These are phyloP conservation scores for Drosophila aldrichi DNA, from an alignment of 2,888 invertebrate genomes.

Conservation along the genomic window DNA sequence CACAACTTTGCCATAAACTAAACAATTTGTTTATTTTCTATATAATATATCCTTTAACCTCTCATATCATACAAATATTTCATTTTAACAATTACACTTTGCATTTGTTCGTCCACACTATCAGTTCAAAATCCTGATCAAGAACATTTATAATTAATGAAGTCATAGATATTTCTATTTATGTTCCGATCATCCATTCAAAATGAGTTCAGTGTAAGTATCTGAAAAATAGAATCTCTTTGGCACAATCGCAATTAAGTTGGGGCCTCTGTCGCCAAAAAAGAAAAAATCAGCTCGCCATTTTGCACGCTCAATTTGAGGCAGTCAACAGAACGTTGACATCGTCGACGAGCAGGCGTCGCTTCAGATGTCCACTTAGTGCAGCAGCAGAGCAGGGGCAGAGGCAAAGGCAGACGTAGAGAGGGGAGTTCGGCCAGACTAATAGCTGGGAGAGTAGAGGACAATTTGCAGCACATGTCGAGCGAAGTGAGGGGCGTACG, in stretches of 20 bases:
- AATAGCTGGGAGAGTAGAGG: slow-evolving; percentile 22
- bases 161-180: background rate
- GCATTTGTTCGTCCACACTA: too few species aligned
- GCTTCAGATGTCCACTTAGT: slow-evolving; percentile 26
- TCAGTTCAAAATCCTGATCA: background rate
- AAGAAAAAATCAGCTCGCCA: slow-evolving; percentile 22
- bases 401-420: background rate
- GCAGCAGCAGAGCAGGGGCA: background rate
- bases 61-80: too few species aligned
- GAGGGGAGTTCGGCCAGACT: slow-evolving; percentile 30
- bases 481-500: slow-evolving; percentile 37
- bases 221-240: background rate
- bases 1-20: background rate
- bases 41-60: too few species aligned
- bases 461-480: slow-evolving; percentile 62
- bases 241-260: slow-evolving; percentile 8
- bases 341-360: slow-evolving; percentile 38
- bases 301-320: slow-evolving; percentile 78
- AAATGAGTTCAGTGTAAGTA: background rate
- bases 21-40: background rate
- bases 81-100: background rate
- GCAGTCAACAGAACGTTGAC: slow-evolving; percentile 64
- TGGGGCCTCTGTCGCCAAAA: slow-evolving; percentile 25
- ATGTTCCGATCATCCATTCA: background rate
- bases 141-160: background rate